Evolutionary conservation across 2,797 vertebrate genomes (phyloP).

Genomic region (Channallabes apus): DNA sequence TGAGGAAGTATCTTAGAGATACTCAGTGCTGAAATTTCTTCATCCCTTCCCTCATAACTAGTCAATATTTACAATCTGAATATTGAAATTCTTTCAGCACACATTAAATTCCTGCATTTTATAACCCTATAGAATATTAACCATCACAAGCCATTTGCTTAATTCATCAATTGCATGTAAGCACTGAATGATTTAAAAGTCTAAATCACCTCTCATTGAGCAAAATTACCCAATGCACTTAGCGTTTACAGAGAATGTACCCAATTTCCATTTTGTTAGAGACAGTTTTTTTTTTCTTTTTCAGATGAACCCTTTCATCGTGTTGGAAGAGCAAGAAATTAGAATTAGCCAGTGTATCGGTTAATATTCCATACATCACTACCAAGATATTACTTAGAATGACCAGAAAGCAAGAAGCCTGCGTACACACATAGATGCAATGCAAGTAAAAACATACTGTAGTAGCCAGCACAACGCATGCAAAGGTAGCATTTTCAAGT

Average conservation of each 20-base stretch:
- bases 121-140: background rate
- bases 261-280: constrained; percentile 1
- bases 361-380: constrained; percentile 37
- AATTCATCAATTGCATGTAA: background rate
- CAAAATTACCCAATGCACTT: constrained; percentile 3
- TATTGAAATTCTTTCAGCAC: background rate
- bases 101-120: background rate
- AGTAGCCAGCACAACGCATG: constrained; percentile 50
- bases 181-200: background rate
- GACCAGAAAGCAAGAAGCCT: background rate
- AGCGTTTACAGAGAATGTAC: constrained; percentile 1
- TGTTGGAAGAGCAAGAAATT: constrained; percentile 28
- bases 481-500: constrained; percentile 60
- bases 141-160: background rate
- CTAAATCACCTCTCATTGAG: constrained; percentile 16
- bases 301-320: constrained; percentile 34
- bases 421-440: constrained; percentile 36
- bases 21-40: background rate
- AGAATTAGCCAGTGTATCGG: constrained; percentile 42
- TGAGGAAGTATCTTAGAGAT: background rate
- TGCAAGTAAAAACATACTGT: constrained; percentile 54
- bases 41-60: background rate
- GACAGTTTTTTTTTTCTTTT: background rate
- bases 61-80: background rate
- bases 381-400: constrained; percentile 23